Base-by-base conservation (phyloP, 2,113 vertebrate genomes). In the Megaleporinus macrocephalus region DNA sequence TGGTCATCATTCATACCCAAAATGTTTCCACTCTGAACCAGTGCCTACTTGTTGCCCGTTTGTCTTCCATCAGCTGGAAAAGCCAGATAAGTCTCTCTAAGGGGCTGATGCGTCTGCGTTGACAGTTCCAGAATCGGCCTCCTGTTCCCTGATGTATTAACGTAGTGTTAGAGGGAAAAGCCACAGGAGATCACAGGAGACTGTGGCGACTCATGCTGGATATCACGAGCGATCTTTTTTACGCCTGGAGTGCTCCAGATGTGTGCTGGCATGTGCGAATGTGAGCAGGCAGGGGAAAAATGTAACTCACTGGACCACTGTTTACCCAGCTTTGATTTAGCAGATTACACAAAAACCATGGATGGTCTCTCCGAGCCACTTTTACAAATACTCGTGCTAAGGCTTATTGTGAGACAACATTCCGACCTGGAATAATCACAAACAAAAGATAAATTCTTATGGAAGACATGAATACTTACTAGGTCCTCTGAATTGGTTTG, bases 241-340 rank as follows among this genome's bases (percentile, higher is more conserved):
- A 77, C 47, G 79, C 86, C 16, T 72, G 84, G 47, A 85, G 82
- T n/a, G 66, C 82, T 85, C 88, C 91, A 91, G 91, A 93, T 91
- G 90, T 89, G 84, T 80, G 76, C 83, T 80, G 87, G 87, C 87
- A 88, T 90, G 90, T 88, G 89, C 86, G 88, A 90, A 93, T 90
- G 84, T 88, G 85, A 86, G 90, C 85, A 86, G 74, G 89, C n/a
- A 66, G 78, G 68, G 44, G 41, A 86, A 83, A 85, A 90, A 86
- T 88, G 84, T 88, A 82, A 84, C 90, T 83, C 87, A 84, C 87
- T 88, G 80, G 85, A 84, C 87, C 65, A 1, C 55, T 91, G 90
- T 94, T 94, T 94, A 92, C 88, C 87, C 88, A 89, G 85, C 86
- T 90, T 92, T 91, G 88, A 93, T 93, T 91, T 88, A 83, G 62